Base-by-base conservation (phyloP, 2,888 invertebrate species). In the Brachyptera risi region DNA sequence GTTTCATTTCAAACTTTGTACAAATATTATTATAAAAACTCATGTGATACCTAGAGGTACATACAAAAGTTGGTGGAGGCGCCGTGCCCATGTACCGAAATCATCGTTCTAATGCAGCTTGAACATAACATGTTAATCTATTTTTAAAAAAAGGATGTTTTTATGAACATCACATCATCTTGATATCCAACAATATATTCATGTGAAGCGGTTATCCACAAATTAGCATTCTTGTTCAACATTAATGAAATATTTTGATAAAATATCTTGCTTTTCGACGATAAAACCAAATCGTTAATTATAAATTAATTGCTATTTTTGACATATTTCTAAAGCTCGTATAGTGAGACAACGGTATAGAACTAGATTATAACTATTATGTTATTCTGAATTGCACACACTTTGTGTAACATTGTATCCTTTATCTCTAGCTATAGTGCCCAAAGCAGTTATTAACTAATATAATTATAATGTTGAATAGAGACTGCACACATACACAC, bases 401-500 rank as follows among this genome's bases (percentile, higher is more conserved):
- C 35, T 51, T 51, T 51, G 54, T 35, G 38, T 37, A 54, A 37
- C 37, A 54, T 31, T 54, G 54, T 54, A 21, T 51, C 17, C 35
- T 17, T 23, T 35, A 54, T 35, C 23, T 37, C 54, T 35, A 13
- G 54, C 23, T 54, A 37, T 54, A 37, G n/a, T 37, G 35, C 54
- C 54, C 2, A 4, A 5, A 17, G 51, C 51, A 11, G 51, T 51
- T 51, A 51, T 31, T 51, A 51, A 54, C 54, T 54, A 54, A 54
- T 54, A 54, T 54, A 54, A 54, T 54, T 54, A 54, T 37, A 54
- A 54, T 37, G 54, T 35, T 54, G 54, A 37, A 54, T 54, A 54
- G 54, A 54, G 54, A 19, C 54, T 21, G 19, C 19, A 35, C 35
- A 44, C 11, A 31, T 31, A 47, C 47, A 47, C 23, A 47, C 24